These are phyloP conservation scores for Tholera decimalis DNA, from an alignment of 2,888 invertebrate genomes.

Conservation along the genomic window DNA sequence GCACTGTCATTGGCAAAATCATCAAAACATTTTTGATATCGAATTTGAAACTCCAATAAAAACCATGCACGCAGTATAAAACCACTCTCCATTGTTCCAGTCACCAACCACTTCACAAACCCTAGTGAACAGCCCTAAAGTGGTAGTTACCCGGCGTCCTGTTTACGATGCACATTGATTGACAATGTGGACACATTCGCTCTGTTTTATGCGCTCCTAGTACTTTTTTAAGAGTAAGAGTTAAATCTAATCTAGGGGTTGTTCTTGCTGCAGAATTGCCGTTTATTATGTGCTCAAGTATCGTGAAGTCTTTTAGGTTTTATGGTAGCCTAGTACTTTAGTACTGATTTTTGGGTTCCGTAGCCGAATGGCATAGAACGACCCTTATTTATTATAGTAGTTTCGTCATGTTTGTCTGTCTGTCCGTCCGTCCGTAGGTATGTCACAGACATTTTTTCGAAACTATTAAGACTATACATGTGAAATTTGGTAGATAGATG, in stretches of 20 bases:
- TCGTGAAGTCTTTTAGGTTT: slow-evolving; percentile 1
- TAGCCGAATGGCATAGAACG: too few relatives aligned
- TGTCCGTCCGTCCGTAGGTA: too few relatives aligned
- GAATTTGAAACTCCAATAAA: background rate
- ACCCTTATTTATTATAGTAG: too few relatives aligned
- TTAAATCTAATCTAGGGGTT: slow-evolving; percentile 10
- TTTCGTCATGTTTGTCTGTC: too few relatives aligned
- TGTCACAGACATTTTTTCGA: too few relatives aligned
- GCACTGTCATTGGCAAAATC: background rate
- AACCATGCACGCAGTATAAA: background rate
- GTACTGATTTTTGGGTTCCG: too few relatives aligned
- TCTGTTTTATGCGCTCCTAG: background rate
- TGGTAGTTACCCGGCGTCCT: slow-evolving; percentile 1
- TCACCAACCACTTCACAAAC: background rate
- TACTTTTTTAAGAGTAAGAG: background rate
- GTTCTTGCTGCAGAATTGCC: background rate
- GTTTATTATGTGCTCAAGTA: background rate
- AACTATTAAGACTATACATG: too few relatives aligned
- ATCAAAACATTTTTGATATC: background rate
- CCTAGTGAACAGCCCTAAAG: background rate
- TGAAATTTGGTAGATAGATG: too few relatives aligned
- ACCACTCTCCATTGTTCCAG: slow-evolving; percentile 2
- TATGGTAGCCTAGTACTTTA: slow-evolving; percentile 21
- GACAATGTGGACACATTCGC: slow-evolving; percentile 24
- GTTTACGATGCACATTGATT: slow-evolving; percentile 36